A percentile compares a stretch with the other conserved stretches of the same genome.
Conservation (phyloP, 2,797 vertebrate species). For the Brachyalestes nurse region DNA sequence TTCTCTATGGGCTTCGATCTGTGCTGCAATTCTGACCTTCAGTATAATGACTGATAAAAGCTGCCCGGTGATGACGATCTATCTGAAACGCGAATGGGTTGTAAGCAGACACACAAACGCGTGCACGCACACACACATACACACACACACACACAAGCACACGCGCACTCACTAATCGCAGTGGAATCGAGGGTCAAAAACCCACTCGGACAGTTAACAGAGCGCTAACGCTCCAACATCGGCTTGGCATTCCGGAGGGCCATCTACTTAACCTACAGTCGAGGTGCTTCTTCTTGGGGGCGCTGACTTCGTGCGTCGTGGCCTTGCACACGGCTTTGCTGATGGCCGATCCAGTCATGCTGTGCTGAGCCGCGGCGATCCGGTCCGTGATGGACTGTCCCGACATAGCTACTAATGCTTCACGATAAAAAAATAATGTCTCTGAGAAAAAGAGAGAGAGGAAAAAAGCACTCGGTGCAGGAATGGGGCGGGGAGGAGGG, state of each 20-base stretch:
- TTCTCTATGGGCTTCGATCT: slow-evolving; percentile 15
- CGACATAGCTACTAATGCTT: slow-evolving; percentile 86
- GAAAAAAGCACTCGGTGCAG: slow-evolving; percentile 51
- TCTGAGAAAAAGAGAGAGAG: slow-evolving; percentile 17
- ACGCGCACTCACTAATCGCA: neutral
- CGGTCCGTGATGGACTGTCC: slow-evolving; percentile 92
- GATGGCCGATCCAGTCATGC: slow-evolving; percentile 89
- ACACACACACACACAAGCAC: neutral
- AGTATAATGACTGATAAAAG: slow-evolving; percentile 48
- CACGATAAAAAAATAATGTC: slow-evolving; percentile 30
- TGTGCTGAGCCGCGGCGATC: slow-evolving; percentile 93
- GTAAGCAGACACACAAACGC: neutral
- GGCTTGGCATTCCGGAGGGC: slow-evolving; percentile 38
- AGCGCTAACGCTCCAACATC: slow-evolving; percentile 18
- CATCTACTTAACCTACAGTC: slow-evolving; percentile 84
- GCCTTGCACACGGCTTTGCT: slow-evolving; percentile 91
- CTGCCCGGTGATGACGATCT: slow-evolving; percentile 6
- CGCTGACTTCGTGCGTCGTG: slow-evolving; percentile 89
- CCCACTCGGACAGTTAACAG: neutral
- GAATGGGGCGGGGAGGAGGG: slow-evolving; percentile 22
- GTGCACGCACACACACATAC: neutral
- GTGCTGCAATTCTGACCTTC: slow-evolving; percentile 56
- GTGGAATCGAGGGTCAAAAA: slow-evolving; percentile 17
- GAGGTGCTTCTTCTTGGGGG: slow-evolving; percentile 91
- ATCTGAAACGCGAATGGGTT: slow-evolving; percentile 22